Conservation (phyloP, 1,140 invertebrate genomes). For the Popillia japonica region DNA sequence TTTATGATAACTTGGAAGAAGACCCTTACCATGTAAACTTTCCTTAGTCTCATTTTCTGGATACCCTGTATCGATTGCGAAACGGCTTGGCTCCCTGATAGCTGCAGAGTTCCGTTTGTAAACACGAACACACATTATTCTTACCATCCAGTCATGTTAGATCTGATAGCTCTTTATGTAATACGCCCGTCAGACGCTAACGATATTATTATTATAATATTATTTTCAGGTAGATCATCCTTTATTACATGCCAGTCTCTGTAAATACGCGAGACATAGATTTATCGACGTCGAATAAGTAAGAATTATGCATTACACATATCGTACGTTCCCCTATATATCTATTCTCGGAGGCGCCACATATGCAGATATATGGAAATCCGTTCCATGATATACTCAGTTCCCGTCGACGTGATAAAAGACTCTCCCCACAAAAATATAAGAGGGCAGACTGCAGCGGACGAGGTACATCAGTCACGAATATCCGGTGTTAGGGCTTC, state of each 20-base stretch:
- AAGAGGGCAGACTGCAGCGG: conserved; percentile 7
- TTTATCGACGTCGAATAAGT: background rate
- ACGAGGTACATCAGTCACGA: conserved; percentile 32
- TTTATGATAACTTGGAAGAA: too few species aligned
- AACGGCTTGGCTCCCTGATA: too few species aligned
- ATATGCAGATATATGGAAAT: conserved; percentile 31
- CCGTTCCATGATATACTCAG: conserved; percentile 5
- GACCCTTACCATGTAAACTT: too few species aligned
- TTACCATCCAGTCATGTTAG: too few species aligned
- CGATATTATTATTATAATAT: background rate
- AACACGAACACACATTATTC: too few species aligned
- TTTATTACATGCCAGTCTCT: background rate
- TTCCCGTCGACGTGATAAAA: background rate
- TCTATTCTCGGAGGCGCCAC: background rate
- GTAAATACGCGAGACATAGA: background rate
- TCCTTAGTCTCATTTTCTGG: too few species aligned
- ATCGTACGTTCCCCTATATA: background rate
- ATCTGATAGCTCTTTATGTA: too few species aligned
- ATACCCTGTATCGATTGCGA: too few species aligned
- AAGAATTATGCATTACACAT: conserved; percentile 3
- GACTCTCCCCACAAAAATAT: background rate
- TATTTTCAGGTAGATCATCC: background rate
- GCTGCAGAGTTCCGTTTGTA: too few species aligned
- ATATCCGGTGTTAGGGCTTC: conserved; percentile 15
- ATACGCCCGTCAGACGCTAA: too few species aligned